Percentiles rank a stretch among this genome's conserved stretches.
phyloP scores from a whole-genome alignment of 1,140 invertebrate species.

The Drosophila novamexicana region DNA sequence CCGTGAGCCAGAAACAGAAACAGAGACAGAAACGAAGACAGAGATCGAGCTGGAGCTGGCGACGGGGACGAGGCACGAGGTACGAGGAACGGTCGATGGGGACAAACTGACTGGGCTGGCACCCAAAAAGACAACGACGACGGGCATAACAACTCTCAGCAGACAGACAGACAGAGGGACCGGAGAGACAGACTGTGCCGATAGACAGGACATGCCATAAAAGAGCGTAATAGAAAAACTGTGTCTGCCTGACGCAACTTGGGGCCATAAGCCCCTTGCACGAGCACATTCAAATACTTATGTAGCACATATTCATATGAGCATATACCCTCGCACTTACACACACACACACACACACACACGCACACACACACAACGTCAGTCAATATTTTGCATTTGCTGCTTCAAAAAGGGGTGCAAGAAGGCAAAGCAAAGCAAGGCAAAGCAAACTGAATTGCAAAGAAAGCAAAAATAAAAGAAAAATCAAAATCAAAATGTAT shows the following conservation, averaged over 20 bases:
- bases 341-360: conserved; percentile 21
- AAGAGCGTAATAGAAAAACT: conserved; percentile 74
- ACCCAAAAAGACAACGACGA: conserved; percentile 47
- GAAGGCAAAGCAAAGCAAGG: conserved; percentile 25
- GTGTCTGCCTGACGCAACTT: conserved; percentile 34
- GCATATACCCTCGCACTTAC: not conserved
- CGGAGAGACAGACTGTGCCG: not conserved
- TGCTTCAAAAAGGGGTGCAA: conserved; percentile 24
- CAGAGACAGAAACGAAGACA: not conserved
- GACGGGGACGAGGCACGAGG: too few species aligned
- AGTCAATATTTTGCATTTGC: conserved; percentile 75
- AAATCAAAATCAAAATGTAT: conserved; percentile 21
- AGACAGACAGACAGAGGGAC: conserved; percentile 3
- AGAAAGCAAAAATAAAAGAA: conserved; percentile 14
- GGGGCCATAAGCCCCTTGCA: conserved; percentile 26
- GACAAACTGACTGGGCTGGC: conserved; percentile 3
- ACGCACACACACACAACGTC: conserved; percentile 63
- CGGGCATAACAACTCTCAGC: conserved; percentile 26
- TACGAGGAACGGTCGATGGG: not conserved
- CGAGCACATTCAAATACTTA: conserved; percentile 35
- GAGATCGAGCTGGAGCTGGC: not conserved
- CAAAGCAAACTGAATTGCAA: conserved; percentile 52
- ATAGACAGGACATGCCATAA: conserved; percentile 60
- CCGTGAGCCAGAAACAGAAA: not conserved
- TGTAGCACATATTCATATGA: conserved; percentile 4